These are phyloP conservation scores for Galeopsomyia nigrocyanea DNA, from an alignment of 2,888 invertebrate species.

Conservation along the genomic window DNA sequence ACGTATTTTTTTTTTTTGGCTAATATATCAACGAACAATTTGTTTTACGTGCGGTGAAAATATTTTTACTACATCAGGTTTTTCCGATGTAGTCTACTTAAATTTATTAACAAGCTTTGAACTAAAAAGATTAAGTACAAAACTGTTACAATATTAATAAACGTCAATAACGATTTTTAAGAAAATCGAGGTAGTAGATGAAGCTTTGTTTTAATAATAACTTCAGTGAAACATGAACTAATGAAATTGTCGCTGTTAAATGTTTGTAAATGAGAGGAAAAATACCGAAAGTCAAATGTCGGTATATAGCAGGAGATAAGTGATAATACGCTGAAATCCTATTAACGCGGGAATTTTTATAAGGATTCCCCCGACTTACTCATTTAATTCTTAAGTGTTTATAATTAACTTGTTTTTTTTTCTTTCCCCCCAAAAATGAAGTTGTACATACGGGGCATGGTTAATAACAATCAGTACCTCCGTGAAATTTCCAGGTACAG, in stretches of 20 bases:
- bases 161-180: too few species aligned
- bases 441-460: slow-evolving; percentile 52
- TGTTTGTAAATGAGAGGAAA: too few species aligned
- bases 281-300: slow-evolving; percentile 24
- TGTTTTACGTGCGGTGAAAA: too few species aligned
- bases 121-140: too few species aligned
- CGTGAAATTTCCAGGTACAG: slow-evolving; percentile 68
- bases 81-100: too few species aligned
- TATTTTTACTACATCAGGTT: too few species aligned
- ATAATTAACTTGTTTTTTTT: slow-evolving; percentile 29
- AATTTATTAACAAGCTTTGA: too few species aligned
- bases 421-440: slow-evolving; percentile 23
- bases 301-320: slow-evolving; percentile 23
- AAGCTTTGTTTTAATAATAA: too few species aligned
- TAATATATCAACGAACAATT: slow-evolving; percentile 40
- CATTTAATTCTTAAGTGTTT: slow-evolving; percentile 36
- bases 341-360: slow-evolving; percentile 36
- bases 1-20: slow-evolving; percentile 40
- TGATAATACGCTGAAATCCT: slow-evolving; percentile 17
- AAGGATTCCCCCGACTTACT: slow-evolving; percentile 35
- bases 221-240: too few species aligned
- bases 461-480: slow-evolving; percentile 58
- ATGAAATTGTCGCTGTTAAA: too few species aligned
- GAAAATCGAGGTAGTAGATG: too few species aligned
- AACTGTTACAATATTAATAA: too few species aligned